Base-by-base conservation (phyloP, 2,113 vertebrate species). In the Parus major region DNA sequence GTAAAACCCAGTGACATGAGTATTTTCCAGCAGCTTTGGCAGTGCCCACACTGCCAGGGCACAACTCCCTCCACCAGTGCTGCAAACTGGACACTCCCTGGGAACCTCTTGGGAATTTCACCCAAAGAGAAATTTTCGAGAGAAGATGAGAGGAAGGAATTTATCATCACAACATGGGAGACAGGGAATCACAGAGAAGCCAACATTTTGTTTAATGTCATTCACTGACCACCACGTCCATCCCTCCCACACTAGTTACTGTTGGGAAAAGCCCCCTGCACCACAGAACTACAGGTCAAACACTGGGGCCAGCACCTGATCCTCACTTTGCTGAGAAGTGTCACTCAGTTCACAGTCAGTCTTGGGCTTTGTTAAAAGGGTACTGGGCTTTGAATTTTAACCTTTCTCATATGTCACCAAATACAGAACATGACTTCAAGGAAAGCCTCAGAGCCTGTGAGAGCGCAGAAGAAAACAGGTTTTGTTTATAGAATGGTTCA, bases 1-100 rank as follows among this genome's bases (percentile, higher is more conserved):
- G 9, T 56, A 17, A 60, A 46, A 44, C 24, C 7, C 1, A 2
- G n/a, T 12, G 49, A 42, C 41, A 14, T 0, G 0, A 41, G 9
- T 2, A 3, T 19, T 41, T 68, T 42, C 42, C 33, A 23, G 35
- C 5, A 22, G 46, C 65, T 87, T 33, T 46, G 35, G 60, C 52
- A 17, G 63, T 24, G 52, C 23, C 36, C 36, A 18, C 5, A 1
- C 16, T 52, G 24, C 79, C 42, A 20, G 46, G 41, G 15, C 72
- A 28, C 86, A 49, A 14, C 41, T 52, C 68, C 18, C 14, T 0
- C 24, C 24, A 4, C 31, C 14, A 16, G 8, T 1, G 4, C 31
- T 22, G 50, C 55, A 44, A 9, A 2, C 29, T 17, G 28, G 39
- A 8, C 35, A 23, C 19, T 0, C 2, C 68, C 68, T 36, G 28